A percentile compares a stretch with the other conserved stretches of the same genome.
phyloP scores from a whole-genome alignment of 2,797 vertebrate genomes.

The Carduelis carduelis region DNA sequence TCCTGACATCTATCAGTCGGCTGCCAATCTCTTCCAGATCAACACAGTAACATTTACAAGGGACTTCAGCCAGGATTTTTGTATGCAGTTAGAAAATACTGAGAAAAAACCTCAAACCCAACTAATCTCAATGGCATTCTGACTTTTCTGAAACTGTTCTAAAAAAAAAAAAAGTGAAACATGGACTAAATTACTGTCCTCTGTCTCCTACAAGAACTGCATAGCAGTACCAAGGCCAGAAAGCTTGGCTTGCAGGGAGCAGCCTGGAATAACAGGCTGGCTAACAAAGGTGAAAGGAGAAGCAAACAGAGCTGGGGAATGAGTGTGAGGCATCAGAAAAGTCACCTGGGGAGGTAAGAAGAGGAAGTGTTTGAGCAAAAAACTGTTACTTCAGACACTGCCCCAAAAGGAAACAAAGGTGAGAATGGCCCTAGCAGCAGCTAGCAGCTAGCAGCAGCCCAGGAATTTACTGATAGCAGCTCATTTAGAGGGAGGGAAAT shows the following conservation, averaged over 20 bases:
- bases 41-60: neutral
- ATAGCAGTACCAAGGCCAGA: neutral
- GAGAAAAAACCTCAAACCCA: rapidly evolving
- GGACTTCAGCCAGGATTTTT: neutral
- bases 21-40: neutral
- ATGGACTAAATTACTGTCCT: neutral
- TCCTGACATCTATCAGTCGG: neutral
- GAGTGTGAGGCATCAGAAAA: neutral
- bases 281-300: neutral
- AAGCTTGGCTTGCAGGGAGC: neutral
- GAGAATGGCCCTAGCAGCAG: neutral
- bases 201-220: neutral
- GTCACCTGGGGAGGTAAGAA: neutral
- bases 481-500: neutral
- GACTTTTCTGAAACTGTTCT: neutral
- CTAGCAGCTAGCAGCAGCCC: neutral
- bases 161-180: neutral
- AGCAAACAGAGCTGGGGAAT: neutral
- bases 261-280: neutral
- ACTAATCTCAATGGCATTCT: neutral
- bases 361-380: neutral
- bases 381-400: neutral
- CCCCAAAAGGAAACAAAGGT: neutral
- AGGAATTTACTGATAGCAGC: neutral
- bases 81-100: neutral